Conservation (phyloP, 2,797 vertebrate genomes). For the Pelobates cultripes region DNA sequence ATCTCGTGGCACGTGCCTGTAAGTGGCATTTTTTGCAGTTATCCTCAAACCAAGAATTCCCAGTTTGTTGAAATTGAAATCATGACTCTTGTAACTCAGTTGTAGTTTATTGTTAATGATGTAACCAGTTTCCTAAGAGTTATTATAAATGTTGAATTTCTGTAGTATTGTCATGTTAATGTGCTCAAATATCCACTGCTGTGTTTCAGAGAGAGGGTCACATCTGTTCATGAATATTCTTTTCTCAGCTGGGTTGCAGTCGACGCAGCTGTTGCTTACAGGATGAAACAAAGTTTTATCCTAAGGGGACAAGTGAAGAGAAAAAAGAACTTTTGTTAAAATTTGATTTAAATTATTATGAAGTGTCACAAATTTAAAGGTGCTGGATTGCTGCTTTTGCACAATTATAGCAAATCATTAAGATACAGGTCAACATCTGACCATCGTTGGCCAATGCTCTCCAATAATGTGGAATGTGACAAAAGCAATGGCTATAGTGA, state of each 20-base stretch:
- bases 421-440: not conserved
- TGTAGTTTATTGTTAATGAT: conserved; percentile 62
- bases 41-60: conserved; percentile 69
- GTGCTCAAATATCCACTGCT: conserved; percentile 89
- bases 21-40: conserved; percentile 65
- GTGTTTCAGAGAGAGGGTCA: conserved; percentile 83
- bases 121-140: conserved; percentile 73
- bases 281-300: conserved; percentile 87
- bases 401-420: not conserved
- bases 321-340: conserved; percentile 6
- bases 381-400: not conserved
- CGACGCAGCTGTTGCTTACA: conserved; percentile 86
- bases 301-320: conserved; percentile 68
- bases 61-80: conserved; percentile 74
- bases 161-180: conserved; percentile 85
- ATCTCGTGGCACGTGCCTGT: conserved; percentile 65
- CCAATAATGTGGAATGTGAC: too few species aligned
- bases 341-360: not conserved
- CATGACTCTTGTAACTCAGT: conserved; percentile 73
- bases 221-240: conserved; percentile 92
- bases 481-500: too few species aligned
- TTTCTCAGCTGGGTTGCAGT: conserved; percentile 85
- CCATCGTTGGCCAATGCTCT: not conserved
- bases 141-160: conserved; percentile 79
- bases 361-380: not conserved